Percentiles rank a stretch among this genome's conserved stretches.
Conservation (phyloP, 2,888 invertebrate species). For the Mesochorus sp. region DNA sequence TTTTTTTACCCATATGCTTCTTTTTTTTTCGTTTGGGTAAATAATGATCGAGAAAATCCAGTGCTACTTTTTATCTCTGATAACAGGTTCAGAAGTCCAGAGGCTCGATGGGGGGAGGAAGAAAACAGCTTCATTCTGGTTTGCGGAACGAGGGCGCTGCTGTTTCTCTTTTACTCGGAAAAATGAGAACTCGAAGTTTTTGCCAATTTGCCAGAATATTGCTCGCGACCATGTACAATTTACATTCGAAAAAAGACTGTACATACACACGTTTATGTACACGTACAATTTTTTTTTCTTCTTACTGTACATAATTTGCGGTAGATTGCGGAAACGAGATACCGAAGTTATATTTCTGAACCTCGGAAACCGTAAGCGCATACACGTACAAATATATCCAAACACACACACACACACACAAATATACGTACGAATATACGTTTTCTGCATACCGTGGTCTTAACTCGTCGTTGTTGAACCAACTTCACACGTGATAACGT, state of each 20-base stretch:
- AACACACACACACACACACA: not conserved
- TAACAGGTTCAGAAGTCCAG: too few relatives aligned
- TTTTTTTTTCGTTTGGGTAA: too few relatives aligned
- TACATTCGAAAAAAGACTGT: slow-evolving; percentile 1
- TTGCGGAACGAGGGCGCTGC: not conserved
- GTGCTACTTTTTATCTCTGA: not conserved
- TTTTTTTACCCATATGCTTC: too few relatives aligned
- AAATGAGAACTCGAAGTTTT: slow-evolving; percentile 4
- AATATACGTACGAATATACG: too few relatives aligned
- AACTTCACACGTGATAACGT: slow-evolving; percentile 62
- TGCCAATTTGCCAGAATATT: slow-evolving; percentile 10
- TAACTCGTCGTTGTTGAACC: slow-evolving; percentile 41
- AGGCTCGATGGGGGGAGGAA: not conserved
- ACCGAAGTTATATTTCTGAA: slow-evolving; percentile 36
- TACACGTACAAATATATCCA: not conserved
- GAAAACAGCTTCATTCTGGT: not conserved
- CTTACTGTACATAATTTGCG: slow-evolving; percentile 47
- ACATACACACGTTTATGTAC: not conserved
- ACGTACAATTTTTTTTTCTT: slow-evolving; percentile 10
- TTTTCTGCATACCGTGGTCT: slow-evolving; percentile 27
- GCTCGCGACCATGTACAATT: slow-evolving; percentile 6
- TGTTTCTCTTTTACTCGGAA: not conserved
- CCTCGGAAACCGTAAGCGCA: slow-evolving; percentile 3
- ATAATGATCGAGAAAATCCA: not conserved
- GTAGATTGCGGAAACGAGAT: slow-evolving; percentile 56